Conservation (phyloP, 2,113 vertebrate genomes). For the Epinephelus moara region DNA sequence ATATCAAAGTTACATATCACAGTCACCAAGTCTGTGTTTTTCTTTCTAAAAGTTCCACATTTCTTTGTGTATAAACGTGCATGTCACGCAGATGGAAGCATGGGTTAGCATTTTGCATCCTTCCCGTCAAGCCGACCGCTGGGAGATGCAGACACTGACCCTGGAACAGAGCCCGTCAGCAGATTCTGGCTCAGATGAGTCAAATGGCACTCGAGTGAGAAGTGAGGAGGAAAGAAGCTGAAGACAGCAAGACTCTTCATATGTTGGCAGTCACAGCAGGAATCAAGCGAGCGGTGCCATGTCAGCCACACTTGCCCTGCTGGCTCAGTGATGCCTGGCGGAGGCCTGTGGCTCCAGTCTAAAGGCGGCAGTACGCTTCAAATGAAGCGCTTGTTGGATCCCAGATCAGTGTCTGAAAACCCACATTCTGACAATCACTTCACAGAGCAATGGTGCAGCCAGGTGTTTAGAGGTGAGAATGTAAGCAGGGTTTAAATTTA, state of each 20-base stretch:
- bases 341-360: conserved; percentile 26
- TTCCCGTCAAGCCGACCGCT: background rate
- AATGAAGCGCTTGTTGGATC: fast-evolving
- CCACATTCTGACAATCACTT: too few relatives aligned
- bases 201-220: conserved; percentile 46
- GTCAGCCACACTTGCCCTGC: conserved; percentile 31
- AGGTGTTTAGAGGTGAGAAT: background rate
- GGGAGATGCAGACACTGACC: conserved; percentile 54
- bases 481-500: background rate
- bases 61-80: background rate
- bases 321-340: conserved; percentile 40
- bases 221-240: conserved; percentile 25
- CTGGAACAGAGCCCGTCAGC: conserved; percentile 60
- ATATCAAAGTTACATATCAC: background rate
- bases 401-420: background rate
- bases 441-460: too few relatives aligned
- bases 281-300: conserved; percentile 37
- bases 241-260: conserved; percentile 46
- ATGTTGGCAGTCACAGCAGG: conserved; percentile 53
- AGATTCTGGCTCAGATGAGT: conserved; percentile 45
- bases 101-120: conserved; percentile 29
- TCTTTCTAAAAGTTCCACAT: background rate
- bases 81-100: conserved; percentile 18
- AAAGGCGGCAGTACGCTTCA: background rate
- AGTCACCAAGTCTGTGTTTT: background rate